Conservation (phyloP, 2,797 vertebrate species). For the Enteromius viviparus region DNA sequence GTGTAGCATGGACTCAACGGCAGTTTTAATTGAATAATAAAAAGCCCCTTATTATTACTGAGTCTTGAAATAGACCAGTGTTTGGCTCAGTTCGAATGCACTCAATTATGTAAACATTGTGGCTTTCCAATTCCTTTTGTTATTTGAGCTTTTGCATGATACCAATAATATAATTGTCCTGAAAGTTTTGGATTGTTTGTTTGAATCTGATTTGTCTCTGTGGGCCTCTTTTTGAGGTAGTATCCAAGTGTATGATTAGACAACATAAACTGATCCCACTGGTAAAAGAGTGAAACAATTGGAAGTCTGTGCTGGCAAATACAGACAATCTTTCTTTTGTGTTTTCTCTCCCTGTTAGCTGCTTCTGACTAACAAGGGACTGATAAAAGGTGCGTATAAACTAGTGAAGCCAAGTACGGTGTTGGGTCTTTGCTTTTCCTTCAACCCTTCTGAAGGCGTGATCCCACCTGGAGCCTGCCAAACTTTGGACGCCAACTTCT, state of each 20-base stretch:
- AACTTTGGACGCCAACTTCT: slow-evolving; percentile 79
- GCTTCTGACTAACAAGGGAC: slow-evolving; percentile 81
- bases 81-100: slow-evolving; percentile 49
- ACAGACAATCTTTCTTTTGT: slow-evolving; percentile 10
- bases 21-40: slow-evolving; percentile 53
- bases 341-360: slow-evolving; percentile 69
- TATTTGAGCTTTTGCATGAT: slow-evolving; percentile 44
- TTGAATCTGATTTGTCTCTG: slow-evolving; percentile 42
- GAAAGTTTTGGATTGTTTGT: slow-evolving; percentile 28
- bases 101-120: slow-evolving; percentile 54
- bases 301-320: slow-evolving; percentile 4
- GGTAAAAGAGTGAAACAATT: slow-evolving; percentile 14
- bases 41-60: slow-evolving; percentile 35
- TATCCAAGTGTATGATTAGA: slow-evolving; percentile 30
- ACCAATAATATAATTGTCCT: slow-evolving; percentile 46
- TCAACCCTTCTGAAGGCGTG: slow-evolving; percentile 79
- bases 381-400: slow-evolving; percentile 81
- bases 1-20: slow-evolving; percentile 45
- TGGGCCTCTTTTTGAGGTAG: slow-evolving; percentile 7
- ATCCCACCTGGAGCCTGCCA: slow-evolving; percentile 74
- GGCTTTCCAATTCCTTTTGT: slow-evolving; percentile 32
- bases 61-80: slow-evolving; percentile 47
- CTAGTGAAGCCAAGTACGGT: slow-evolving; percentile 68
- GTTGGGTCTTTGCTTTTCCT: slow-evolving; percentile 79
- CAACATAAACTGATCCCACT: slow-evolving; percentile 6